These are phyloP conservation scores for Setophaga kirtlandii DNA, from an alignment of 2,113 vertebrate genomes.

Conservation along the genomic window DNA sequence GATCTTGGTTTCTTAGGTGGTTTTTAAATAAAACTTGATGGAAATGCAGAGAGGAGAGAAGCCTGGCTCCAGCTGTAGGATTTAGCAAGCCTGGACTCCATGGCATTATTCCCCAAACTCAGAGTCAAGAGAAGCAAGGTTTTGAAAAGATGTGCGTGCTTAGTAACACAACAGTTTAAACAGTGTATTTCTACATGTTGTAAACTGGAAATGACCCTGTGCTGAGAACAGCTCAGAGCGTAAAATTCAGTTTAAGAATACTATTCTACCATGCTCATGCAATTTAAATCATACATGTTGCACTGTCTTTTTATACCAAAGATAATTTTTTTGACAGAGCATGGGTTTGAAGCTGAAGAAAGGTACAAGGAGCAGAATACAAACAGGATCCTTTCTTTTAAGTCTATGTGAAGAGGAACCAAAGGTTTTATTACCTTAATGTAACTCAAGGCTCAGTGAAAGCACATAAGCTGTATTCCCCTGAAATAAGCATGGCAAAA, in stretches of 20 bases:
- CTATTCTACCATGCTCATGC: background rate
- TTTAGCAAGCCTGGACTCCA: background rate
- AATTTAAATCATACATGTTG: background rate
- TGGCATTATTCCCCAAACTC: background rate
- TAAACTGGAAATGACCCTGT: background rate
- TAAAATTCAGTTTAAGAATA: background rate
- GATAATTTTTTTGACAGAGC: background rate
- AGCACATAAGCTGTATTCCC: background rate
- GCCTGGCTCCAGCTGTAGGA: background rate
- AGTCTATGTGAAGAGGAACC: background rate
- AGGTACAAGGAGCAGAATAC: background rate
- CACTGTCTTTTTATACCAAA: background rate
- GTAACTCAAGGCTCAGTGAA: background rate
- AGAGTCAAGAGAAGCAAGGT: background rate
- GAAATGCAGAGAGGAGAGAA: background rate
- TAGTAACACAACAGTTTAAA: background rate
- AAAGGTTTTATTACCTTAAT: background rate
- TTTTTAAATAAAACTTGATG: background rate
- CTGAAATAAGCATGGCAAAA: background rate
- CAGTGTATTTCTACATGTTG: background rate
- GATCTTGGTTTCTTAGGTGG: background rate
- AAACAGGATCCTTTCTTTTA: background rate
- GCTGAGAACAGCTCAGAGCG: background rate
- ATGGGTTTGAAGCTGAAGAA: background rate
- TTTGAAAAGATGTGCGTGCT: background rate